Evolutionary conservation across 2,888 invertebrate species (phyloP), one percentile per base, ranked within the genome.

Genomic region (Protodeltote pygarga): DNA sequence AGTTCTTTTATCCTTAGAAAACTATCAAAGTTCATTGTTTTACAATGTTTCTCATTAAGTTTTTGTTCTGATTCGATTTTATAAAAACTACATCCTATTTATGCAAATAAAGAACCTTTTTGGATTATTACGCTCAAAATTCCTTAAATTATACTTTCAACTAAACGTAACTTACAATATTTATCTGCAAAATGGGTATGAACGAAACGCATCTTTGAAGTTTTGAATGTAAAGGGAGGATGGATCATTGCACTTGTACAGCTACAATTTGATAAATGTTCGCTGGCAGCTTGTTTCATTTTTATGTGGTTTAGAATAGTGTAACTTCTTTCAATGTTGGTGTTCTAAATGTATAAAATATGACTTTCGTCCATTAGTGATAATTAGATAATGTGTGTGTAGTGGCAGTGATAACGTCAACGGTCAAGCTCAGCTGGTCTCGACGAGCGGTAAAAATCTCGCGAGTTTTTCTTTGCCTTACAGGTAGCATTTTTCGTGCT

Each of bases 351-450:
- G 10, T 24, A n/a, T 31, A 15, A 35, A 52, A 24, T 39, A 46
- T 32, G 24, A 40, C 24, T 44, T 57, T 63, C 21, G 35, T 44
- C 44, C 46, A 34, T 42, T 48, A 51, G 14, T 34, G 55, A 21
- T 25, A 50, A 42, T 51, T 46, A 53, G 52, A 52, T 63, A 58
- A 49, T 65, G 71, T 71, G 66, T 57, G 75, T 73, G 60, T 58
- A 65, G 68, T 75, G 73, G 63, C 75, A 80, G 84, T 87, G 86
- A 81, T 87, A 90, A 83, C 84, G 79, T 83, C 85, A 77, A 79
- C 76, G 76, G 87, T 90, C 89, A 87, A 89, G 89, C 88, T 89
- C 92, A 91, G 90, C 90, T 92, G 90, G 85, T 82, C 79, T 60
- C 64, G 77, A 81, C 80, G 86, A 90, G 89, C 89, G 90, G 91